phyloP scores from a whole-genome alignment of 2,888 invertebrate species.

The Erebia palarica region DNA sequence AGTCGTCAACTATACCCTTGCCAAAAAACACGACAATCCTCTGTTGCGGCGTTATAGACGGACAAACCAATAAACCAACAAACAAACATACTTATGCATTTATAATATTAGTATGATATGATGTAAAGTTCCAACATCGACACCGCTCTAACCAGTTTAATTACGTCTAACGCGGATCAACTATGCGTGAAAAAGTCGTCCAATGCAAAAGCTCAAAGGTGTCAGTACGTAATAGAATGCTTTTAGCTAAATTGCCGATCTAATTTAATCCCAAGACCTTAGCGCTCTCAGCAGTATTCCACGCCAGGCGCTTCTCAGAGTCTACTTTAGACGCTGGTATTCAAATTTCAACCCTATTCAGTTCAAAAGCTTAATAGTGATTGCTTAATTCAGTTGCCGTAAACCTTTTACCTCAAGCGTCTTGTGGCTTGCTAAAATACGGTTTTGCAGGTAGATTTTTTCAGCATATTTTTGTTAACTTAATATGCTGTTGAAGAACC shows the following conservation, averaged over 20 bases:
- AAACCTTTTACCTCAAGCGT: constrained; percentile 2
- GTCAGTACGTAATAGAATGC: constrained; percentile 7
- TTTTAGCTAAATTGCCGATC: constrained; percentile 5
- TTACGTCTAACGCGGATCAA: neutral
- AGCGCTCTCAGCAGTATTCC: neutral
- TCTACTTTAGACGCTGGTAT: constrained; percentile 19
- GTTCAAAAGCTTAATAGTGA: constrained; percentile 32
- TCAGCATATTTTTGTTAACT: neutral
- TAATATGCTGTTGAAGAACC: neutral
- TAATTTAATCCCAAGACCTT: constrained; percentile 9
- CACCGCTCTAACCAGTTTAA: neutral
- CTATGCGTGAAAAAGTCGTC: neutral
- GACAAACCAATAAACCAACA: too few relatives aligned
- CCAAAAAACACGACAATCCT: too few relatives aligned
- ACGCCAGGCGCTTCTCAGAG: constrained; percentile 13
- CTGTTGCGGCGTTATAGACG: too few relatives aligned
- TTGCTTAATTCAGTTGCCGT: constrained; percentile 32
- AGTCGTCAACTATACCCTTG: too few relatives aligned
- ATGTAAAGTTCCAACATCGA: too few relatives aligned
- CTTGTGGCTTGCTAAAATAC: neutral
- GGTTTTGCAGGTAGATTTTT: neutral
- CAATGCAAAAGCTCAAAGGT: neutral
- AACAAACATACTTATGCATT: too few relatives aligned
- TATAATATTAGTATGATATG: too few relatives aligned
- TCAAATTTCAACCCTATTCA: constrained; percentile 31